Conservation (phyloP, 2,113 vertebrate genomes). For the Brienomyrus longianalis region DNA sequence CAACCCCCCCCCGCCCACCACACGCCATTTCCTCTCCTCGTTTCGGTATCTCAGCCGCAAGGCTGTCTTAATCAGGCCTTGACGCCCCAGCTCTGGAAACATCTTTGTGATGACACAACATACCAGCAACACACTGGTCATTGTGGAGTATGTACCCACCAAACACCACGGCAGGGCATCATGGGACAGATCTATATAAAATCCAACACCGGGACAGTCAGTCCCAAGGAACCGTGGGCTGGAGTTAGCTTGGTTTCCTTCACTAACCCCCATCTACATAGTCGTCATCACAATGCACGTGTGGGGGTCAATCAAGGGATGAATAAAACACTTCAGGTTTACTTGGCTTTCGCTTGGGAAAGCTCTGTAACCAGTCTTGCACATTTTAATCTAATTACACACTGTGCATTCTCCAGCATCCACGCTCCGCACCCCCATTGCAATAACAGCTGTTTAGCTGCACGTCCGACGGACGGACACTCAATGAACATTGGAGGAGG, state of each 20-base stretch:
- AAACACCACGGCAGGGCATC: neutral
- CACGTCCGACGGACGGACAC: neutral
- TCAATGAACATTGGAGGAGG: neutral
- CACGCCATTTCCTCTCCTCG: neutral
- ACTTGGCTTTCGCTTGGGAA: neutral
- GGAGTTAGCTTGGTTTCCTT: neutral
- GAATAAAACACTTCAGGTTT: neutral
- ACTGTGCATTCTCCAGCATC: neutral
- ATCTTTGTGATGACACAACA: neutral
- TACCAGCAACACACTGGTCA: neutral
- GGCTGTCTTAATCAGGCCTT: neutral
- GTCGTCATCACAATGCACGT: neutral
- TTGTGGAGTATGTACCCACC: neutral
- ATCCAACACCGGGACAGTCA: neutral
- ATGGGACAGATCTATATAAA: neutral
- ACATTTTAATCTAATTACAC: neutral
- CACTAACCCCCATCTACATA: neutral
- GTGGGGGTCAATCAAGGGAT: neutral
- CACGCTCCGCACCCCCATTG: neutral
- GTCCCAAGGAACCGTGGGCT: neutral
- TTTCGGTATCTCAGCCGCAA: neutral
- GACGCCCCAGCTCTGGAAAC: neutral
- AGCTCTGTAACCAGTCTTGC: neutral
- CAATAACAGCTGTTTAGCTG: neutral
- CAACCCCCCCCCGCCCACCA: conserved; percentile 3